phyloP scores from a whole-genome alignment of 2,113 vertebrate species.

The Plecotus auritus region DNA sequence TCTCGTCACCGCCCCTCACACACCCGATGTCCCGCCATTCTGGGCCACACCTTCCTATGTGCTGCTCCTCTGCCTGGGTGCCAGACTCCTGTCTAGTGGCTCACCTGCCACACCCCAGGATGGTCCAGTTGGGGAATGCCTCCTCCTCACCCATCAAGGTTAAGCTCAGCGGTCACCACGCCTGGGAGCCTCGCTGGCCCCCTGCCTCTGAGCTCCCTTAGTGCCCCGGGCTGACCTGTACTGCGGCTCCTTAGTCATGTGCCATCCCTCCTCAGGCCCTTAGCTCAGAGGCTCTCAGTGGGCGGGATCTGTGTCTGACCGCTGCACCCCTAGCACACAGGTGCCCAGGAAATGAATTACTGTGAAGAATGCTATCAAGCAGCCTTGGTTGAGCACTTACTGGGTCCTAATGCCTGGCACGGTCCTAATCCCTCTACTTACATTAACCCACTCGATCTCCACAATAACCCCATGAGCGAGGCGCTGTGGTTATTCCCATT shows the following conservation, averaged over 20 bases:
- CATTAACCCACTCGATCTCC: not conserved
- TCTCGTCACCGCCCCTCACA: rapidly evolving
- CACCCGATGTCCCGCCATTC: not conserved
- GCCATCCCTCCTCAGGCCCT: not conserved
- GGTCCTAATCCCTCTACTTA: not conserved
- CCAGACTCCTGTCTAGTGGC: not conserved
- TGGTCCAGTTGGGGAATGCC: not conserved
- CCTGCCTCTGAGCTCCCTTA: not conserved
- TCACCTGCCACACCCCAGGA: too few relatives aligned
- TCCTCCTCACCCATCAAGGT: not conserved
- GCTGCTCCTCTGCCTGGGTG: not conserved
- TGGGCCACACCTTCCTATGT: rapidly evolving
- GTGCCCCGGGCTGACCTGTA: not conserved
- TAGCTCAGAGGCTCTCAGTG: rapidly evolving
- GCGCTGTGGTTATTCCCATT: not conserved
- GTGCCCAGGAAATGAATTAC: not conserved
- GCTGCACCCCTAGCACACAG: not conserved
- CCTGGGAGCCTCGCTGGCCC: not conserved
- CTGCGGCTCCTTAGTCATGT: not conserved
- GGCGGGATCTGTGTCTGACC: rapidly evolving
- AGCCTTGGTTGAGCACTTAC: not conserved
- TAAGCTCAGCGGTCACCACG: not conserved
- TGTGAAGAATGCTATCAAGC: not conserved
- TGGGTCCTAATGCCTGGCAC: not conserved
- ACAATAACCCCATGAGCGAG: rapidly evolving